Evolutionary conservation across 2,888 invertebrate genomes (phyloP), one percentile per base, ranked within the genome.

Genomic region (Aleiodes testaceus): DNA sequence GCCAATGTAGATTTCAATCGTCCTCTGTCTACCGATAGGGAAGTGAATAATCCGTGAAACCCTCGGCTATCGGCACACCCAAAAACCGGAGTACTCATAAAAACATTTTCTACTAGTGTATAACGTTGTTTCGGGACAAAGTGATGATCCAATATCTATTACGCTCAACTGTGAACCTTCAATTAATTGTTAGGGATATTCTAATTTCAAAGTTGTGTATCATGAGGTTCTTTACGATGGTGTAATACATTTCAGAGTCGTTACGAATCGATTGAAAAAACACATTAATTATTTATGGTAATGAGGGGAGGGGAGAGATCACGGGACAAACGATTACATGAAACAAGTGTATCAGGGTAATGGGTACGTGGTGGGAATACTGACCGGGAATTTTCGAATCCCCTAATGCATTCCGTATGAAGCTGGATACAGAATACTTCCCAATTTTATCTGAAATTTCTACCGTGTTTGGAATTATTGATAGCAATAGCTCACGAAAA

Each of bases 1-100:
- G 78, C 78, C 75, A 78, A 79, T 79, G 81, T 79, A 81, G 80
- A 83, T 84, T 83, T 82, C 82, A 80, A 83, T 84, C 77, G 80
- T 76, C 77, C 78, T 78, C 75, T 81, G 79, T 77, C 79, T 77
- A 78, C 77, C 70, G 78, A 78, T 74, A 78, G 80, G 78, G 78
- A 79, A 79, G 74, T 75, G 78, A 78, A 76, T 82, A 80, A 83
- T 83, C 83, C 81, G 69, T 64, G 75, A 74, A 20, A 36, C 66
- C 53, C 53, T 47, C 47, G 47, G 16, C 16, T 9, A 64, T 18
- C 20, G n/a, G 45, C 20, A 12, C 20, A 64, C 44, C 44, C 44
- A 47, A 6, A 47, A 16, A 47, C 7, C 7, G 14, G 9, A 45
- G 45, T 36, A 36, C 9, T 36, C 52, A 14, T 65, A 49, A 16